Base-by-base conservation (phyloP, 2,888 invertebrate species). In the Athetis lepigone region DNA sequence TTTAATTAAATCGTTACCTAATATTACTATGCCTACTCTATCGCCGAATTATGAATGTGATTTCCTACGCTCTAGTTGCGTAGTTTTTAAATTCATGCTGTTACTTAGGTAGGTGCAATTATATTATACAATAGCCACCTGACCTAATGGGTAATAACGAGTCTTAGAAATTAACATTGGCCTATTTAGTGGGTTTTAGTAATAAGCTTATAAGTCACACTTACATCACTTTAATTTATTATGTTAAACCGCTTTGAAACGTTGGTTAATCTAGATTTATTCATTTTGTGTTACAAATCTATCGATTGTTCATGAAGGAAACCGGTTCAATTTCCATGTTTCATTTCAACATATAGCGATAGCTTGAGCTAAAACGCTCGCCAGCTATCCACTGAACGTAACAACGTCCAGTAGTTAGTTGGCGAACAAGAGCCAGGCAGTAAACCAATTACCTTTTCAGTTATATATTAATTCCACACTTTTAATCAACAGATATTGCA, bases 1-100 rank as follows among this genome's bases (percentile, higher is more conserved):
- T 52, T 51, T 61, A 59, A 70, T 72, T 59, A 64, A 64, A 68
- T 40, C 25, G 43, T 72, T 64, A 62, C 39, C 5, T 61, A 62
- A 69, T 62, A 70, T 37, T 42, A 46, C n/a, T 49, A 33, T 25
- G 58, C 39, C 45, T 58, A 49, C 36, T 21, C n/a, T 42, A 47
- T 52, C 27, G 50, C 40, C 27, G 4, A 58, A 61, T 43, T 45
- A 56, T 46, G 52, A 27, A 19, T 40, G 61, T 50, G 16, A 56
- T 63, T 64, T 64, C 47, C 36, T 47, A 40, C 29, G 61, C 56
- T 56, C 56, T 51, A 43, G 58, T 71, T 68, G 27, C 25, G 45
- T 52, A 13, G 13, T 33, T 55, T 54, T 51, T 33, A 43, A 64
- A 59, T 52, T 37, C 16, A 57, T 37, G 29, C 33, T 36, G 54